Conservation (phyloP, 2,888 invertebrate genomes). For the Euzetes globulus region DNA sequence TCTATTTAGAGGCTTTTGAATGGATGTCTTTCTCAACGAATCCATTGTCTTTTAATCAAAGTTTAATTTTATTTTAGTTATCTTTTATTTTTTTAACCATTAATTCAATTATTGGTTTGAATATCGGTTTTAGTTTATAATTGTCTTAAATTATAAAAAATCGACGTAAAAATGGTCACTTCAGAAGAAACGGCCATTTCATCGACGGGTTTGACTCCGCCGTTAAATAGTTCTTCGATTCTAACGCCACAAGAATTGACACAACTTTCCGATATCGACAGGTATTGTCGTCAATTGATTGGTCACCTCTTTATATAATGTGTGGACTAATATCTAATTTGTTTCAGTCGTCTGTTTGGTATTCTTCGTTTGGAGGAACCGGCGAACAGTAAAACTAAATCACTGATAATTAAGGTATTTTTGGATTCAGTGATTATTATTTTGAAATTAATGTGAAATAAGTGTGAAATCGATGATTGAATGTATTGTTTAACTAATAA, state of each 20-base stretch:
- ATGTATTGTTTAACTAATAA: background rate
- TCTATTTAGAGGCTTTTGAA: too few species aligned
- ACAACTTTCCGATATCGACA: slow-evolving; percentile 77
- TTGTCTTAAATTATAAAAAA: background rate
- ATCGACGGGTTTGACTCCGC: background rate
- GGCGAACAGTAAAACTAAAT: slow-evolving; percentile 71
- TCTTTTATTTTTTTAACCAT: too few species aligned
- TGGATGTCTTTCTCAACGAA: too few species aligned
- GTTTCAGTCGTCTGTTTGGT: slow-evolving; percentile 75
- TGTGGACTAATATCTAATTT: too few species aligned
- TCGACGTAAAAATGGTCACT: background rate
- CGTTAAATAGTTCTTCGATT: background rate
- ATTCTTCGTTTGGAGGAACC: slow-evolving; percentile 71
- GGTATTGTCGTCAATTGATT: slow-evolving; percentile 53
- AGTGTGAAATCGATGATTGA: background rate
- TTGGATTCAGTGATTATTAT: background rate
- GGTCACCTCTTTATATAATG: background rate
- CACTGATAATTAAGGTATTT: slow-evolving; percentile 64
- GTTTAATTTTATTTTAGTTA: too few species aligned
- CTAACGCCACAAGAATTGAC: slow-evolving; percentile 70
- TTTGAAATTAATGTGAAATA: too few species aligned
- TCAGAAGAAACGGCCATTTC: slow-evolving; percentile 1
- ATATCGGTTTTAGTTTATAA: too few species aligned
- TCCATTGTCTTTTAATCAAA: too few species aligned
- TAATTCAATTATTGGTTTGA: background rate